These are phyloP conservation scores for Psammodynastes pulverulentus DNA, from an alignment of 2,113 vertebrate genomes.

Conservation along the genomic window DNA sequence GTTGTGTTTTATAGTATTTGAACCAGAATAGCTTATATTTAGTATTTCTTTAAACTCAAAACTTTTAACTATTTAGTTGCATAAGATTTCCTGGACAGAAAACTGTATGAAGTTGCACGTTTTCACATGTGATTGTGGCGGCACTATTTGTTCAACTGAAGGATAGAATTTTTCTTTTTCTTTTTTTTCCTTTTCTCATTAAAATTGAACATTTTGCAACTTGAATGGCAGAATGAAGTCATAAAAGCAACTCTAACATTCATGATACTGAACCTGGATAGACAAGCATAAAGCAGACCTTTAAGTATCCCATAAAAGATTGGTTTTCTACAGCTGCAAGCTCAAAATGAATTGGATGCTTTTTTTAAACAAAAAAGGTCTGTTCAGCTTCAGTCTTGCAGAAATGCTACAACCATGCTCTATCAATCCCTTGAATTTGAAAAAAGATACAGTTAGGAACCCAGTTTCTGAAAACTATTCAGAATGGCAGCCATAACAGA, in stretches of 20 bases:
- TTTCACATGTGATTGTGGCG: background rate
- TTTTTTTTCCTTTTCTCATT: constrained; percentile 14
- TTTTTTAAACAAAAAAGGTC: constrained; percentile 57
- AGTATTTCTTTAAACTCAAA: background rate
- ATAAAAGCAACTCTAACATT: constrained; percentile 8
- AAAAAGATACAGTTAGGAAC: constrained; percentile 56
- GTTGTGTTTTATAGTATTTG: background rate
- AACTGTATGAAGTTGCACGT: background rate
- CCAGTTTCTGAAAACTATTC: constrained; percentile 55
- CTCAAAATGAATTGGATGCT: constrained; percentile 59
- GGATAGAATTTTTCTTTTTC: constrained; percentile 4
- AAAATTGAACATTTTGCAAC: background rate
- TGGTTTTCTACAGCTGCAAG: constrained; percentile 64
- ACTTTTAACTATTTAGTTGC: background rate
- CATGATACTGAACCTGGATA: constrained; percentile 37
- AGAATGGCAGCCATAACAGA: background rate
- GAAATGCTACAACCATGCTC: constrained; percentile 59
- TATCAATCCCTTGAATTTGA: constrained; percentile 51
- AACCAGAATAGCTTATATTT: background rate
- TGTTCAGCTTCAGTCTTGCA: constrained; percentile 62
- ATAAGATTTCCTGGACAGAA: background rate
- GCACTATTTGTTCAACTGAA: background rate
- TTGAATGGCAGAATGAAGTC: constrained; percentile 26
- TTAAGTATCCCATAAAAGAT: constrained; percentile 57
- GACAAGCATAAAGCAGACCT: constrained; percentile 56